Percentiles rank a stretch among this genome's conserved stretches.
These are phyloP conservation scores for Isotomurus palustris DNA, from an alignment of 2,888 invertebrate species.

Conservation along the genomic window DNA sequence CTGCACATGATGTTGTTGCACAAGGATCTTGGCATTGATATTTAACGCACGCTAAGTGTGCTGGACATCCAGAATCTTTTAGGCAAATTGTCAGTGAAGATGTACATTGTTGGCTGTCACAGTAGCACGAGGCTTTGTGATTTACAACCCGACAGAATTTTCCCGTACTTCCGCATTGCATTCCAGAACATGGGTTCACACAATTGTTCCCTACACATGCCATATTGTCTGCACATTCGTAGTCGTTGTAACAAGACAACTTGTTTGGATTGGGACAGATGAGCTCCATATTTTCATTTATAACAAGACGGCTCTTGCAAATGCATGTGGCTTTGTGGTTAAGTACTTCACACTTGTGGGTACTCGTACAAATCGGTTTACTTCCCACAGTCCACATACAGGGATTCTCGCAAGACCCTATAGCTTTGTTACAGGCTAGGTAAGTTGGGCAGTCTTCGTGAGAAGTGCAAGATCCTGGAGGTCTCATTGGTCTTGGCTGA, in stretches of 20 bases:
- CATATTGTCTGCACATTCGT: slow-evolving; percentile 79
- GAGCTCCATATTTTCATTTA: slow-evolving; percentile 80
- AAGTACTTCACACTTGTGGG: slow-evolving; percentile 83
- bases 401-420: slow-evolving; percentile 74
- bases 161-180: slow-evolving; percentile 72
- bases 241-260: slow-evolving; percentile 70
- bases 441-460: slow-evolving; percentile 70
- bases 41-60: slow-evolving; percentile 77
- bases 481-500: slow-evolving; percentile 55
- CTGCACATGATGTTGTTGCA: slow-evolving; percentile 75
- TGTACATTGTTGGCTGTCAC: slow-evolving; percentile 73
- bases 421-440: slow-evolving; percentile 65
- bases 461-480: slow-evolving; percentile 60
- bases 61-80: slow-evolving; percentile 81
- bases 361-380: slow-evolving; percentile 67
- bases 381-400: slow-evolving; percentile 57
- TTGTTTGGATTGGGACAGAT: slow-evolving; percentile 65
- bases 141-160: slow-evolving; percentile 83
- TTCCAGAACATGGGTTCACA: slow-evolving; percentile 74
- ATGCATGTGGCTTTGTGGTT: slow-evolving; percentile 80
- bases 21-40: slow-evolving; percentile 89
- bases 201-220: slow-evolving; percentile 79
- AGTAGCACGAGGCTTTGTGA: slow-evolving; percentile 80
- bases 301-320: slow-evolving; percentile 80
- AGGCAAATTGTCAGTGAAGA: slow-evolving; percentile 77